Conservation (phyloP, 2,113 vertebrate genomes). For the Columba janthina region DNA sequence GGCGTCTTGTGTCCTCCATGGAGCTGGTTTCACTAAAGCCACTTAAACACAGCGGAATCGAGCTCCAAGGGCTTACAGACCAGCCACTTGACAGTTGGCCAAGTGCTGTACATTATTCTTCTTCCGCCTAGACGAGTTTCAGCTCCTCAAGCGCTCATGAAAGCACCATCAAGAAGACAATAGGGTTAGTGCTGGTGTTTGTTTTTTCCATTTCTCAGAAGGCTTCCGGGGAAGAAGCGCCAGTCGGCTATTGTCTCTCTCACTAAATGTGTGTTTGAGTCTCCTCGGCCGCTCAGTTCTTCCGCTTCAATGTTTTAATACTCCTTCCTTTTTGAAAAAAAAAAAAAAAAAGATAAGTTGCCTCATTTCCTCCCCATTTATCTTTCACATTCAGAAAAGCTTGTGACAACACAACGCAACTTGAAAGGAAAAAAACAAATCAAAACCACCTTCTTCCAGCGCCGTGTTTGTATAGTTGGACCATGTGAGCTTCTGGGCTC, state of each 20-base stretch:
- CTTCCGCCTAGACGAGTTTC: not conserved
- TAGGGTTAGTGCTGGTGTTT: not conserved
- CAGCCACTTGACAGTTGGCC: not conserved
- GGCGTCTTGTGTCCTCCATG: accelerated
- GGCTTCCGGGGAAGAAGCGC: not conserved
- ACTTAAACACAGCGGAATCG: accelerated
- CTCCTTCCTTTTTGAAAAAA: not conserved
- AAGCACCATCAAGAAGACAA: not conserved
- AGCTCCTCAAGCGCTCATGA: not conserved
- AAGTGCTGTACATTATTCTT: not conserved
- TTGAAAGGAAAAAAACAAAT: slow-evolving; percentile 13
- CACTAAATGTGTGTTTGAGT: not conserved
- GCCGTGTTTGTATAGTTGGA: not conserved
- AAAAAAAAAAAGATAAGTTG: not conserved
- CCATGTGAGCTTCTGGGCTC: not conserved
- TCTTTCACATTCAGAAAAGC: not conserved
- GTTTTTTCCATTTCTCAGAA: not conserved
- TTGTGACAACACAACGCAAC: not conserved
- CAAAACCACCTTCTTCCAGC: not conserved
- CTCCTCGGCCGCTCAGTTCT: not conserved
- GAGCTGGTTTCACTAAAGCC: not conserved
- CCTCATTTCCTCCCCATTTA: slow-evolving; percentile 52
- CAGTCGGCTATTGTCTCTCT: not conserved
- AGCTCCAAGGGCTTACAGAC: not conserved
- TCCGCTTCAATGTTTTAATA: not conserved